Conservation (phyloP, 30 jellyfish, hydroid and myxozoan species). For the Chironex yamaguchii region DNA sequence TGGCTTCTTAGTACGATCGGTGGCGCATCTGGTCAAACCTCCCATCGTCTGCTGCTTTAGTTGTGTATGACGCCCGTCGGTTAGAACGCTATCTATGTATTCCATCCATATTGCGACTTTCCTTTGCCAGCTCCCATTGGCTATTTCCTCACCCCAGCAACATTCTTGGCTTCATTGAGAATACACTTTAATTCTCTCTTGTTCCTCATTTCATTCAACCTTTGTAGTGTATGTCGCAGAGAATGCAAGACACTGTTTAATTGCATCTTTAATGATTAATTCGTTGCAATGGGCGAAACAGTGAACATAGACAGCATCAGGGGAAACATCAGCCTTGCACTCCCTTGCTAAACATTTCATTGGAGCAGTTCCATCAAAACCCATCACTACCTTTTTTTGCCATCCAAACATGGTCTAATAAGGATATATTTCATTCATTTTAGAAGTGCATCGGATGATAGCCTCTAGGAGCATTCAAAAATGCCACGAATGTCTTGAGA, state of each 20-base stretch:
- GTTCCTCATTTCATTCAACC: too few relatives aligned
- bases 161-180: too few relatives aligned
- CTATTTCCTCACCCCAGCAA: too few relatives aligned
- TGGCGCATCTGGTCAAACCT: slow-evolving; percentile 53
- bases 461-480: slow-evolving; percentile 43
- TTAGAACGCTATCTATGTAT: background rate
- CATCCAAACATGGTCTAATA: slow-evolving; percentile 43
- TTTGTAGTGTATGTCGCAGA: too few relatives aligned
- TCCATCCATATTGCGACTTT: background rate
- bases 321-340: slow-evolving; percentile 50
- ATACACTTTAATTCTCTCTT: too few relatives aligned
- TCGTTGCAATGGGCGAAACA: slow-evolving; percentile 62
- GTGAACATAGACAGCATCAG: slow-evolving; percentile 48
- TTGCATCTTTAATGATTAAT: slow-evolving; percentile 45
- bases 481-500: slow-evolving; percentile 55
- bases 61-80: slow-evolving; percentile 27
- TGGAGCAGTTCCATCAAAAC: slow-evolving; percentile 65
- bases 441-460: slow-evolving; percentile 65
- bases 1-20: slow-evolving; percentile 42
- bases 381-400: slow-evolving; percentile 49
- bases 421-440: slow-evolving; percentile 39
- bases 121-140: too few relatives aligned
- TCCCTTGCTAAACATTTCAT: slow-evolving; percentile 39
- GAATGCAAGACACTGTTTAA: too few relatives aligned
- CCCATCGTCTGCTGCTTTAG: slow-evolving; percentile 1